Conservation (phyloP, 2,888 invertebrate genomes). For the Meiosimyza platycephala region DNA sequence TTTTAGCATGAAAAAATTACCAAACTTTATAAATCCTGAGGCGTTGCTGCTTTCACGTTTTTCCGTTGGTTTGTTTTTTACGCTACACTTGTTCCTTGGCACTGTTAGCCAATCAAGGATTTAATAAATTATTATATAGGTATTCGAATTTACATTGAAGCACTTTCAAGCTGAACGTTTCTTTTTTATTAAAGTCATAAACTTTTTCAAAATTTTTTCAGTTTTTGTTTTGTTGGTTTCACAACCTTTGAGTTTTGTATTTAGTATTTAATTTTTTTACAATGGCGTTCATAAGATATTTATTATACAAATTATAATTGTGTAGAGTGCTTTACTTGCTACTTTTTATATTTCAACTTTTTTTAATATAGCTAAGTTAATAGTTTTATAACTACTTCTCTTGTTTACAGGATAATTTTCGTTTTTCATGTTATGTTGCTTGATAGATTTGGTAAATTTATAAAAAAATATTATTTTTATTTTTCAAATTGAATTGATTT, state of each 20-base stretch:
- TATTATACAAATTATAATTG: not conserved
- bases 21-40: slow-evolving; percentile 60
- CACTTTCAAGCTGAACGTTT: not conserved
- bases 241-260: not conserved
- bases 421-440: slow-evolving; percentile 1
- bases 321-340: too few relatives aligned
- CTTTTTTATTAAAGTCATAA: not conserved
- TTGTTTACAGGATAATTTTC: not conserved
- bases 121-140: not conserved
- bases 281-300: not conserved
- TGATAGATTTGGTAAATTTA: slow-evolving; percentile 16
- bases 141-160: not conserved
- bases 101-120: not conserved
- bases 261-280: not conserved
- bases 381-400: too few relatives aligned
- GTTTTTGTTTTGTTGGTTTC: not conserved
- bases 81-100: too few relatives aligned
- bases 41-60: slow-evolving; percentile 43
- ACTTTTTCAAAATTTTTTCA: not conserved
- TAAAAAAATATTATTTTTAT: slow-evolving; percentile 22
- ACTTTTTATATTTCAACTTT: too few relatives aligned
- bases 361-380: too few relatives aligned
- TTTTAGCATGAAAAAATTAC: slow-evolving; percentile 38
- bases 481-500: slow-evolving; percentile 28
- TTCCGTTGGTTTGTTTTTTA: not conserved